phyloP scores from a whole-genome alignment of 2,888 invertebrate genomes.

The Podotricha telesiphe region DNA sequence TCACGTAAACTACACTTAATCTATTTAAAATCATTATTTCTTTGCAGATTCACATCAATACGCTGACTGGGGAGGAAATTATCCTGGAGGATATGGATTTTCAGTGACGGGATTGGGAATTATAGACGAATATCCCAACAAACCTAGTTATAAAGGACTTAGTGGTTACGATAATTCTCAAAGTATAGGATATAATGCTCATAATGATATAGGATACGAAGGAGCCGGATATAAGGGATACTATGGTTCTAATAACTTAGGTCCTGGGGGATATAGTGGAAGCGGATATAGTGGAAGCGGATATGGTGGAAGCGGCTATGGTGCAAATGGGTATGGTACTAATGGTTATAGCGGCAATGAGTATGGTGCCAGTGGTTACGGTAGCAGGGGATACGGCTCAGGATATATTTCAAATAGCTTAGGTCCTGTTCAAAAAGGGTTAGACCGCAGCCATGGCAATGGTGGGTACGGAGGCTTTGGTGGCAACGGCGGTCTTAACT shows the following conservation, averaged over 20 bases:
- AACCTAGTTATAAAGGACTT: slow-evolving; percentile 41
- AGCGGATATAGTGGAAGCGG: slow-evolving; percentile 6
- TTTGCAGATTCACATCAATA: slow-evolving; percentile 50
- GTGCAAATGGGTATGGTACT: slow-evolving; percentile 26
- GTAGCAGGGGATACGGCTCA: not conserved
- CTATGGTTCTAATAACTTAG: slow-evolving; percentile 24
- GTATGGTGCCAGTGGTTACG: slow-evolving; percentile 21
- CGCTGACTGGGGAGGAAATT: slow-evolving; percentile 66
- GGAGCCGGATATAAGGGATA: slow-evolving; percentile 29
- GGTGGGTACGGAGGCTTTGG: slow-evolving; percentile 77
- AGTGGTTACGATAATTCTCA: slow-evolving; percentile 43
- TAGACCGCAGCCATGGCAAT: slow-evolving; percentile 39
- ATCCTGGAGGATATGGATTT: slow-evolving; percentile 57
- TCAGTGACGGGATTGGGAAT: slow-evolving; percentile 48
- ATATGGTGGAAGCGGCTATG: slow-evolving; percentile 15
- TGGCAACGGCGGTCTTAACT: slow-evolving; percentile 84
- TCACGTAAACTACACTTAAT: no score
- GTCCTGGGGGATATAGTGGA: slow-evolving; percentile 21
- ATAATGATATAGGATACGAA: slow-evolving; percentile 36
- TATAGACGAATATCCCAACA: slow-evolving; percentile 41
- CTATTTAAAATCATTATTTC: not conserved
- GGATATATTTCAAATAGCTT: slow-evolving; percentile 24
- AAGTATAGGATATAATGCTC: slow-evolving; percentile 37
- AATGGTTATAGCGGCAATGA: slow-evolving; percentile 12
- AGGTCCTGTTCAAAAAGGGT: not conserved